Evolutionary conservation across 2,113 vertebrate species (phyloP).

Genomic region (Budorcas taxicolor): DNA sequence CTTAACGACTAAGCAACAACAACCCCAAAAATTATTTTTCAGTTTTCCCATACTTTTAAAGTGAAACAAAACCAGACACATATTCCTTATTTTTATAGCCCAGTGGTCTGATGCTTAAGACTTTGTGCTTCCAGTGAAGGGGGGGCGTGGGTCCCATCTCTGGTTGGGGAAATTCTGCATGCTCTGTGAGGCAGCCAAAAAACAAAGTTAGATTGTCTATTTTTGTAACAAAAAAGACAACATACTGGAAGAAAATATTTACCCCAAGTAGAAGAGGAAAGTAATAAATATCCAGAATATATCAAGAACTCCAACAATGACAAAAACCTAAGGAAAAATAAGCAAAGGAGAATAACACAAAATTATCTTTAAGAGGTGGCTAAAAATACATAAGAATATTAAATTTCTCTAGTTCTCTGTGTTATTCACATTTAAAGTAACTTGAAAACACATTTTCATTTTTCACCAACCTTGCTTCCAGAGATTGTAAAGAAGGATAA

Average conservation of each 20-base stretch:
- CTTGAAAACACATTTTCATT: neutral
- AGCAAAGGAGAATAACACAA: neutral
- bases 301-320: neutral
- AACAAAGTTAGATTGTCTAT: neutral
- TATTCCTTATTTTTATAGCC: neutral
- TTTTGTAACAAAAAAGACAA: neutral
- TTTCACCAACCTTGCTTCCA: neutral
- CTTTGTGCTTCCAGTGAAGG: neutral
- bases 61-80: neutral
- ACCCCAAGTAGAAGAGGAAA: neutral
- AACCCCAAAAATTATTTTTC: neutral
- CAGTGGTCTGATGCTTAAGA: neutral
- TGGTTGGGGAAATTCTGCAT: neutral
- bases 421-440: neutral
- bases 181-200: neutral
- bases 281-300: neutral
- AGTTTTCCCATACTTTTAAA: neutral
- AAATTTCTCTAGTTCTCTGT: neutral
- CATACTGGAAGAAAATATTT: neutral
- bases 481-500: neutral
- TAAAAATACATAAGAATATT: neutral
- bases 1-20: neutral
- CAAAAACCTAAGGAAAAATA: neutral
- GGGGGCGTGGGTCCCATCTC: neutral
- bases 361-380: neutral